Percentiles rank a stretch among this genome's conserved stretches.
These are phyloP conservation scores for Nannoperca obscura DNA, from an alignment of 2,797 vertebrate species.

Conservation along the genomic window DNA sequence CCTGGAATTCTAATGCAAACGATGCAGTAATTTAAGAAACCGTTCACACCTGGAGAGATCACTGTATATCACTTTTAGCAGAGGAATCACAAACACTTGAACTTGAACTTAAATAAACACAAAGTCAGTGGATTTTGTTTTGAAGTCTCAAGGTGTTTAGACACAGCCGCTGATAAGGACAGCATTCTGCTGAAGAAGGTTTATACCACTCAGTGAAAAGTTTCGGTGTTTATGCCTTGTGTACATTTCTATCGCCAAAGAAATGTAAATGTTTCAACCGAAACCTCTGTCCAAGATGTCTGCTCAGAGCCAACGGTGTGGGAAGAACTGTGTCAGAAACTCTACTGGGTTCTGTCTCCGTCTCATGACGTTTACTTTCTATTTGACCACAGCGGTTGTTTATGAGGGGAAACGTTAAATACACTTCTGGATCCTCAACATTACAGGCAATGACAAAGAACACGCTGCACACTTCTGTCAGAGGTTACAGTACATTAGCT, in stretches of 20 bases:
- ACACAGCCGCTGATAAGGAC: constrained; percentile 23
- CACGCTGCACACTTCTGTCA: background rate
- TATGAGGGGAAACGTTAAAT: constrained; percentile 1
- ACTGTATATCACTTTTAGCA: too few species aligned
- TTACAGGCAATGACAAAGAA: constrained; percentile 7
- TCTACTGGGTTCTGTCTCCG: background rate
- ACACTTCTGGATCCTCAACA: background rate
- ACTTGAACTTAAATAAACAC: too few species aligned
- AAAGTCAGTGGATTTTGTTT: constrained; percentile 8
- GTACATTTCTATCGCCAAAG: constrained; percentile 45
- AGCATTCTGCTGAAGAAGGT: constrained; percentile 3
- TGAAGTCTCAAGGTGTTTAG: constrained; percentile 3
- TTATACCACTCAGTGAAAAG: constrained; percentile 6
- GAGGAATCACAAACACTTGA: background rate
- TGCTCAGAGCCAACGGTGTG: constrained; percentile 39
- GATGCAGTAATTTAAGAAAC: background rate
- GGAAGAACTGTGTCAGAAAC: constrained; percentile 5
- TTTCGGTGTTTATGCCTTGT: constrained; percentile 37
- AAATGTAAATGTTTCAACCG: constrained; percentile 65
- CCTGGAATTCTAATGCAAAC: background rate
- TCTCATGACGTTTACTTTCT: background rate
- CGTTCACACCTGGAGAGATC: background rate
- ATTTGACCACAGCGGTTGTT: background rate
- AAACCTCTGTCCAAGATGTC: constrained; percentile 32
- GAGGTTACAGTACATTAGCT: background rate